Conservation (phyloP, 2,888 invertebrate genomes). For the Phragmatobia fuliginosa region DNA sequence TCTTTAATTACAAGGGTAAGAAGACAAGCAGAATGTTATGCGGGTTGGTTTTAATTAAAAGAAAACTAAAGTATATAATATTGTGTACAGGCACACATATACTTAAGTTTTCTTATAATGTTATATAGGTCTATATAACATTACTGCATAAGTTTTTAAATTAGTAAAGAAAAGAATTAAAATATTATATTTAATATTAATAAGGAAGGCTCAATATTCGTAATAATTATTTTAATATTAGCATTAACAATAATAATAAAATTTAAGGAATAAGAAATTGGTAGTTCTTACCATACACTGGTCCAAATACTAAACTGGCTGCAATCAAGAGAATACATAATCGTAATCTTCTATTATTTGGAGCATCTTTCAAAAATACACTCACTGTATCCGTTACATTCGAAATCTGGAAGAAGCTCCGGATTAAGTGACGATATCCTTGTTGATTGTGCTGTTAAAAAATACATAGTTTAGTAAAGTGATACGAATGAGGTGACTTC, state of each 20-base stretch:
- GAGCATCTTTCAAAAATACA: conserved; percentile 79
- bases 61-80: no score
- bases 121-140: no score
- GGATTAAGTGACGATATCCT: conserved; percentile 63
- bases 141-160: no score
- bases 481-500: background rate
- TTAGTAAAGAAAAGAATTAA: no score
- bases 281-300: conserved; percentile 78
- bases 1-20: background rate
- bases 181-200: no score
- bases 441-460: conserved; percentile 65
- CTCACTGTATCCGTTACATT: conserved; percentile 78
- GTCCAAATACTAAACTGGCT: conserved; percentile 82
- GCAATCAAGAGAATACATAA: conserved; percentile 74
- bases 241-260: background rate
- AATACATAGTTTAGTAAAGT: background rate
- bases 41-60: no score
- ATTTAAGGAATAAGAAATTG: background rate
- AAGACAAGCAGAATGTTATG: background rate
- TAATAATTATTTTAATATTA: background rate
- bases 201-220: no score
- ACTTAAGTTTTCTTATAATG: no score
- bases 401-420: conserved; percentile 69
- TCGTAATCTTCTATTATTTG: conserved; percentile 71
- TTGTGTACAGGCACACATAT: no score